phyloP scores from a whole-genome alignment of 2,797 vertebrate species.

The Urosaurus nigricauda region DNA sequence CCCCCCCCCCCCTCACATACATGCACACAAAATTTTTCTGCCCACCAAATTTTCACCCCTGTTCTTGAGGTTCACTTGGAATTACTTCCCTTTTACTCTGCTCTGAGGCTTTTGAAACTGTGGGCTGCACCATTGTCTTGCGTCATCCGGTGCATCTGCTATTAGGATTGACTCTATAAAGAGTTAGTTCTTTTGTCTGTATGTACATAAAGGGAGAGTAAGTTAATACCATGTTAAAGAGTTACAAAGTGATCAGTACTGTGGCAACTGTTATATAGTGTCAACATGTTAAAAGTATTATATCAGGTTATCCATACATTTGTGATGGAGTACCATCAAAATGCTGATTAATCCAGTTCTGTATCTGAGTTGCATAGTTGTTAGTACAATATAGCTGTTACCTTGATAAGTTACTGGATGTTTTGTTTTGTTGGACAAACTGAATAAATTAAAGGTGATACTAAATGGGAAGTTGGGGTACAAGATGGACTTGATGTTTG shows the following conservation, averaged over 20 bases:
- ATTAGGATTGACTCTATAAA: neutral
- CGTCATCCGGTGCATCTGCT: neutral
- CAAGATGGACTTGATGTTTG: neutral
- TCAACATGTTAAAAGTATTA: neutral
- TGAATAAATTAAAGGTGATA: neutral
- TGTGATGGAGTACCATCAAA: neutral
- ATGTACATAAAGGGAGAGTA: neutral
- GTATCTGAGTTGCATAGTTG: neutral
- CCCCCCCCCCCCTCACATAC: too few species aligned
- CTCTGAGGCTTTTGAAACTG: neutral
- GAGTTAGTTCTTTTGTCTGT: conserved; percentile 4
- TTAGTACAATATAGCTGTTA: neutral
- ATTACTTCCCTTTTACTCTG: neutral
- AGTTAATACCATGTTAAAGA: neutral
- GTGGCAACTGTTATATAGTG: neutral
- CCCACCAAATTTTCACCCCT: too few species aligned
- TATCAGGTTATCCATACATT: neutral
- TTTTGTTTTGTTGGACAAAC: neutral
- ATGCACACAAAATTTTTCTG: too few species aligned
- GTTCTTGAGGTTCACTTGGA: too few species aligned
- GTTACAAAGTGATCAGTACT: neutral
- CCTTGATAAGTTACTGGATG: neutral
- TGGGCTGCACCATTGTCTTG: neutral
- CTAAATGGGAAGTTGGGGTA: neutral
- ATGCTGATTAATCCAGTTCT: neutral